phyloP scores from a whole-genome alignment of 2,113 vertebrate genomes.

The Oncorhynchus gorbuscha region DNA sequence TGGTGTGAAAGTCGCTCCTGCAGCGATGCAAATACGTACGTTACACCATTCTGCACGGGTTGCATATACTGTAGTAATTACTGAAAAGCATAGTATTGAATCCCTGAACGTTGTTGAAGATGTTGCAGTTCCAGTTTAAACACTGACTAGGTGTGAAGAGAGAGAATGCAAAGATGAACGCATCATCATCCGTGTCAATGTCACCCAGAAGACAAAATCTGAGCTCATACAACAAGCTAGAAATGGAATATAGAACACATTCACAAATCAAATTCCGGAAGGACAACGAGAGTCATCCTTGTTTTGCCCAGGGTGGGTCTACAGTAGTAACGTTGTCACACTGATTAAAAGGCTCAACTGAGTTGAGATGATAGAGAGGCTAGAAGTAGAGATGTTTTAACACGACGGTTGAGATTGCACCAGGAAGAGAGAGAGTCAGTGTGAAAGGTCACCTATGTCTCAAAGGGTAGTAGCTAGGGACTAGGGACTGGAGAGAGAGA shows the following conservation, averaged over 20 bases:
- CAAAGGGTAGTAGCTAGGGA: constrained; percentile 39
- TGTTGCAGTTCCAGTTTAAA: constrained; percentile 35
- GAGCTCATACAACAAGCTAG: constrained; percentile 16
- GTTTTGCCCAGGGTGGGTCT: constrained; percentile 1
- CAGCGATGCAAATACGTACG: constrained; percentile 47
- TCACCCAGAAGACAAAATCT: constrained; percentile 2
- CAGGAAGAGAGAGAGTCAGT: constrained; percentile 58
- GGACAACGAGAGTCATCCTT: background rate
- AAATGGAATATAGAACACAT: background rate
- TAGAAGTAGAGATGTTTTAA: constrained; percentile 51
- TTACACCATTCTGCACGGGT: constrained; percentile 68
- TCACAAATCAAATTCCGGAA: background rate
- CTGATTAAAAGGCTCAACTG: constrained; percentile 19
- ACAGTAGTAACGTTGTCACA: background rate
- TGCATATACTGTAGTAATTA: constrained; percentile 70
- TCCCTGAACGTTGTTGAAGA: constrained; percentile 75
- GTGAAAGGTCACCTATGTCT: constrained; percentile 43
- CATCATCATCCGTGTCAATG: background rate
- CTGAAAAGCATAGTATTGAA: constrained; percentile 78
- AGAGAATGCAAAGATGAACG: constrained; percentile 41
- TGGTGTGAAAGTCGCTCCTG: constrained; percentile 66
- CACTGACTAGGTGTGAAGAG: constrained; percentile 35
- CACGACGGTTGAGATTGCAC: constrained; percentile 71
- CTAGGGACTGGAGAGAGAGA: too few species aligned
- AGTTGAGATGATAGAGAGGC: constrained; percentile 42